Percentiles rank a stretch among this genome's conserved stretches.
Conservation (phyloP, 23 tunicate species). For the Corella eumyota region DNA sequence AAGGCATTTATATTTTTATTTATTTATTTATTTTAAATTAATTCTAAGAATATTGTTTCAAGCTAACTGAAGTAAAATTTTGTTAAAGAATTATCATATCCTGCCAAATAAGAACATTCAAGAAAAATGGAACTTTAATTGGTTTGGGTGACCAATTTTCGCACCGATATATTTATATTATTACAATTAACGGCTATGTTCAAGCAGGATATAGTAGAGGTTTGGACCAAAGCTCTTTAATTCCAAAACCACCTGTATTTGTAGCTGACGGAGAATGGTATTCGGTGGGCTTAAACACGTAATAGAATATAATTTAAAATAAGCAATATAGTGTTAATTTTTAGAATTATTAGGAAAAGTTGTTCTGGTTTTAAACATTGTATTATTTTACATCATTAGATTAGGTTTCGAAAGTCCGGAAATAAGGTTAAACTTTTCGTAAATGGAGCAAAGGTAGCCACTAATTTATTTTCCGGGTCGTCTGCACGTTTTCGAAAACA, state of each 20-base stretch:
- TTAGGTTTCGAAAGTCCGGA: neutral
- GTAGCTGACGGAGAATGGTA: constrained; percentile 23
- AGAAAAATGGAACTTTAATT: constrained; percentile 6
- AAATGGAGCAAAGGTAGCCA: neutral
- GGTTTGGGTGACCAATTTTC: constrained; percentile 1
- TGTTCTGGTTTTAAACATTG: too few relatives aligned
- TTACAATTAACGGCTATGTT: neutral
- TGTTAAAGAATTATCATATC: neutral
- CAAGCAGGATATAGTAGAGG: neutral
- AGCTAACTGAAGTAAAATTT: neutral
- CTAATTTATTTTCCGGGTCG: neutral
- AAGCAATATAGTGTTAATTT: neutral
- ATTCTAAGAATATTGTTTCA: neutral
- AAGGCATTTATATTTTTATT: neutral
- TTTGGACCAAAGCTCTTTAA: neutral
- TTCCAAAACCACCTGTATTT: constrained; percentile 1
- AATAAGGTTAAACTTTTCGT: neutral
- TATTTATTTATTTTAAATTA: too few relatives aligned
- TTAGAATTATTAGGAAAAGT: too few relatives aligned
- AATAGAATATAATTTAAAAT: neutral
- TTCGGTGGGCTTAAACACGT: neutral
- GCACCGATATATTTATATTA: constrained; percentile 1
- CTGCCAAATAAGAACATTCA: constrained; percentile 4
- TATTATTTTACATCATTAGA: too few relatives aligned
- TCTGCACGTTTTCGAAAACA: neutral